These are phyloP conservation scores for Andrena hattorfiana DNA, from an alignment of 2,888 invertebrate species.

Conservation along the genomic window DNA sequence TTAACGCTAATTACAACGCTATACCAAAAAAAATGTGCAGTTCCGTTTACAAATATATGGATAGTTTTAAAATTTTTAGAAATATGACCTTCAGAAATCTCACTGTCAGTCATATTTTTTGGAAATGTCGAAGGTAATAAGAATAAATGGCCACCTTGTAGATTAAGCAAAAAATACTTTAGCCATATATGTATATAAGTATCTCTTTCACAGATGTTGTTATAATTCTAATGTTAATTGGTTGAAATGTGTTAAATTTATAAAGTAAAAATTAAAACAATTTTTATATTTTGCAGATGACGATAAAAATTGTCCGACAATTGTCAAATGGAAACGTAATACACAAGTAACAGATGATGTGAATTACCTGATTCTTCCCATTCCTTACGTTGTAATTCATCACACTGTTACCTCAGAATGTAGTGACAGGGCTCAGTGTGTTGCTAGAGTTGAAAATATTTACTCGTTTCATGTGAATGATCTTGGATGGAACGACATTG, in stretches of 20 bases:
- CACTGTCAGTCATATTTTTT: no score
- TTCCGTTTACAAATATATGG: not conserved
- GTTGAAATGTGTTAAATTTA: not conserved
- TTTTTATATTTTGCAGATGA: constrained; percentile 18
- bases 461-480: constrained; percentile 86
- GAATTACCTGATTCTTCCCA: constrained; percentile 87
- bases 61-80: not conserved
- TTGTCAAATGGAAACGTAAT: constrained; percentile 86
- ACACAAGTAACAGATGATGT: constrained; percentile 83
- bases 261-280: not conserved
- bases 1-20: no score
- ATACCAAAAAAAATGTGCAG: not conserved
- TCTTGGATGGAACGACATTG: constrained; percentile 87
- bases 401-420: constrained; percentile 87
- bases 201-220: no score
- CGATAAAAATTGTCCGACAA: constrained; percentile 84
- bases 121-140: no score
- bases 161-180: no score
- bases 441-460: constrained; percentile 83
- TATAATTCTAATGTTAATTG: not conserved
- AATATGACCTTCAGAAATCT: no score
- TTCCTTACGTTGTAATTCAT: constrained; percentile 86
- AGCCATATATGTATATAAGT: no score
- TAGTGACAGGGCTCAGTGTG: constrained; percentile 84
- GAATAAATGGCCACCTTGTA: no score